Percentiles rank a stretch among this genome's conserved stretches.
phyloP scores from a whole-genome alignment of 2,113 vertebrate species.

The Pelobates fuscus region DNA sequence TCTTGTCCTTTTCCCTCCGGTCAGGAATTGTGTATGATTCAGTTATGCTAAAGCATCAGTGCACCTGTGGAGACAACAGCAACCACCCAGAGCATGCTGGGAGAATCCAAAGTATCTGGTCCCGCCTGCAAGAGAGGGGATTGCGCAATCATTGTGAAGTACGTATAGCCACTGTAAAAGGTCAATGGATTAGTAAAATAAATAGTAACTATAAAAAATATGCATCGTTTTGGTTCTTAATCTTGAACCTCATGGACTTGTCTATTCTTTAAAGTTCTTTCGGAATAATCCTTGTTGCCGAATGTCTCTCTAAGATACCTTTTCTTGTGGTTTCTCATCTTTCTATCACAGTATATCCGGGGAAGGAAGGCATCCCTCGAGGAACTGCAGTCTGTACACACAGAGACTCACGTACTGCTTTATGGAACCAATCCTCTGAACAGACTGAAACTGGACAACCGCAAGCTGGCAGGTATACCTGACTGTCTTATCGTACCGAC shows the following conservation, averaged over 20 bases:
- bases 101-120: slow-evolving; percentile 90
- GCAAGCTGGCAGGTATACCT: slow-evolving; percentile 77
- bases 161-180: neutral
- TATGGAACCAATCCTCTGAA: slow-evolving; percentile 86
- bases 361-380: slow-evolving; percentile 84
- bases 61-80: slow-evolving; percentile 86
- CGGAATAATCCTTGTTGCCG: no score
- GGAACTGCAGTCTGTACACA: slow-evolving; percentile 85
- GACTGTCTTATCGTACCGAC: no score
- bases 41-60: slow-evolving; percentile 91
- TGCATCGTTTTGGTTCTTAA: no score
- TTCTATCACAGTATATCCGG: slow-evolving; percentile 71
- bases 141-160: slow-evolving; percentile 87
- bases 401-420: slow-evolving; percentile 77
- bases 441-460: slow-evolving; percentile 85
- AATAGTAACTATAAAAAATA: neutral
- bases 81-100: slow-evolving; percentile 82
- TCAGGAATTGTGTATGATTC: slow-evolving; percentile 88
- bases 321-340: neutral
- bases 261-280: no score
- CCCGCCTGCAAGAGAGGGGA: slow-evolving; percentile 82
- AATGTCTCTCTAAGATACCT: no score
- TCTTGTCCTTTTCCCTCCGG: neutral
- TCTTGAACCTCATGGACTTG: no score
- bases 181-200: accelerated